Evolutionary conservation across 1,140 invertebrate genomes (phyloP), one percentile per base, ranked within the genome.

Genomic region (Atopsyche davidsoni): DNA sequence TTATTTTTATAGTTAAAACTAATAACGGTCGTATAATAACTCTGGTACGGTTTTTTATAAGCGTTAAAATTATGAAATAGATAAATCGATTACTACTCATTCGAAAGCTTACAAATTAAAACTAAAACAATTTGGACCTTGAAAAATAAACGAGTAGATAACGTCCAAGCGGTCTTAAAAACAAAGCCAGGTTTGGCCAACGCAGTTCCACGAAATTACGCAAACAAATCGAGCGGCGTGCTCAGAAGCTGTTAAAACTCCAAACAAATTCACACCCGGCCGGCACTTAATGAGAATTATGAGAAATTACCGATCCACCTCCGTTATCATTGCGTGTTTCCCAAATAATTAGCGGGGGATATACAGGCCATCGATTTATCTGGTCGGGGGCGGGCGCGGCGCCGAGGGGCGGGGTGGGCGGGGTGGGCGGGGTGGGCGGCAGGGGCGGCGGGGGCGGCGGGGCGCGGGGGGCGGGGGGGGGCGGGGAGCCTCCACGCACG

Each of bases 301-400:
- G 25, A 45, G 43, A 39, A 55, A 50, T 55, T 55, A 54, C 46
- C 43, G 68, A 66, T 64, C 65, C 67, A 70, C 66, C 67, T 70
- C 48, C 52, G 52, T 71, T 73, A 72, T 71, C 69, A 72, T 72
- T 71, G 71, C 68, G 68, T 72, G 71, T 71, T 72, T 72, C 68
- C 67, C 69, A 72, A 57, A 57, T 57, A 57, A 57, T 57, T 57
- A 57, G 53, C 55, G 50, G 39, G 21, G 25, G 51, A 53, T 52
- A 72, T 72, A 73, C 70, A 71, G 70, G 69, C 68, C 71, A 73
- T 73, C 70, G 71, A 72, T 73, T 73, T 53, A 51, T 53, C 45
- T 38, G 46, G 64, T 63, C 61, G 67, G 64, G 49, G 68, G 57
- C 64, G 62, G 64, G 62, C 60, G 62, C 61, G 62, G 44, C 60